These are phyloP conservation scores for Daboia siamensis DNA, from an alignment of 2,113 vertebrate species.

Conservation along the genomic window DNA sequence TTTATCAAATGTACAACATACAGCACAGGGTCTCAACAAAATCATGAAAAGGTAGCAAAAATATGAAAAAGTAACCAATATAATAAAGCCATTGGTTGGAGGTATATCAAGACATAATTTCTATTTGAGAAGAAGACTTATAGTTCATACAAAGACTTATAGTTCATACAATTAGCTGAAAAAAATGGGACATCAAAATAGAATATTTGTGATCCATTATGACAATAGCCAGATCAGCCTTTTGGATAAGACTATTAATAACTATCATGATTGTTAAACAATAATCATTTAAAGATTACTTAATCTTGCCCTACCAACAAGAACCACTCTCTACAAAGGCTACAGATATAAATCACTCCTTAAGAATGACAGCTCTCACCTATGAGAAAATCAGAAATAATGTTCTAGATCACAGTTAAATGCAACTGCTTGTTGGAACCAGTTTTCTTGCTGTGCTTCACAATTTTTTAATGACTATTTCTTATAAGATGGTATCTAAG, in stretches of 20 bases:
- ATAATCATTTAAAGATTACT: background rate
- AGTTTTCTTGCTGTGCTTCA: background rate
- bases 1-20: background rate
- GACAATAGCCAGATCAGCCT: background rate
- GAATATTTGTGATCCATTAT: background rate
- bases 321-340: background rate
- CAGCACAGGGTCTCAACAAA: background rate
- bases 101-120: background rate
- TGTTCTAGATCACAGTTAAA: background rate
- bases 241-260: background rate
- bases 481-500: background rate
- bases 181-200: background rate
- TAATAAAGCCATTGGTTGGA: background rate
- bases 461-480: background rate
- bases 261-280: background rate
- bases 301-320: background rate
- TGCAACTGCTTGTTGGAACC: background rate
- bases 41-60: background rate
- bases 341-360: background rate
- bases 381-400: background rate
- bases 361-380: background rate
- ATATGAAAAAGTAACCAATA: background rate
- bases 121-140: background rate
- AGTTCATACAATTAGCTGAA: no score
- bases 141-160: background rate